Evolutionary conservation across 23 tunicate genomes (phyloP), one percentile per base, ranked within the genome.

Genomic region (Clavelina lepadiformis): DNA sequence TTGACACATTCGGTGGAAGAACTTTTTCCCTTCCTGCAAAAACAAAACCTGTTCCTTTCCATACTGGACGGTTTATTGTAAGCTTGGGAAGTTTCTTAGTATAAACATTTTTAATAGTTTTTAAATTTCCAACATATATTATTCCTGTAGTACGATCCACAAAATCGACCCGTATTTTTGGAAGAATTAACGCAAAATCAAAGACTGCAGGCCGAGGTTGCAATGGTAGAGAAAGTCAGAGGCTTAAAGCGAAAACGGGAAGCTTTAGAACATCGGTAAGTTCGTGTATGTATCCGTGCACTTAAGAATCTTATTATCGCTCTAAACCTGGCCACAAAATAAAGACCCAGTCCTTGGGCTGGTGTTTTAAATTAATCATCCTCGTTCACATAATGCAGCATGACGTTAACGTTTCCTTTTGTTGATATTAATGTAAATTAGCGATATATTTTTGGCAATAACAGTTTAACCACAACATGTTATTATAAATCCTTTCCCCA

Each of bases 41-140:
- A 56, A 86, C 95, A 23, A 86, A 86, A 77, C 74, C 95, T 7
- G 95, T 86, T 0, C 95, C 95, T 54, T 82, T 86, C 27, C 95
- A 86, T 45, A 86, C 95, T 20, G 95, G 95, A 54, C 41, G 95
- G 47, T 86, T 86, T 44, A 77, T 86, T 54, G 95, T 86, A 58
- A 83, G 82, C 27, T 11, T 5, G 15, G 29, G 24, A 29, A 60
- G 5, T 60, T 15, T 41, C 49, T 41, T 15, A 11, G 49, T 11
- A 41, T 41, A 15, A 41, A 15, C 49, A 41, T 11, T 15, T 41
- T 15, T 41, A 11, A 44, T 44, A 44, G 13, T 44, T 44, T 44
- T 11, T 13, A 44, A 44, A 44, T 13, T 44, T 44, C 15, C 15
- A 44, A 44, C 13, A 44, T 44, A 11, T 44, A 44, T 11, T 44